These are phyloP conservation scores for Atractosteus spatula DNA, from an alignment of 2,113 vertebrate genomes.

Conservation along the genomic window DNA sequence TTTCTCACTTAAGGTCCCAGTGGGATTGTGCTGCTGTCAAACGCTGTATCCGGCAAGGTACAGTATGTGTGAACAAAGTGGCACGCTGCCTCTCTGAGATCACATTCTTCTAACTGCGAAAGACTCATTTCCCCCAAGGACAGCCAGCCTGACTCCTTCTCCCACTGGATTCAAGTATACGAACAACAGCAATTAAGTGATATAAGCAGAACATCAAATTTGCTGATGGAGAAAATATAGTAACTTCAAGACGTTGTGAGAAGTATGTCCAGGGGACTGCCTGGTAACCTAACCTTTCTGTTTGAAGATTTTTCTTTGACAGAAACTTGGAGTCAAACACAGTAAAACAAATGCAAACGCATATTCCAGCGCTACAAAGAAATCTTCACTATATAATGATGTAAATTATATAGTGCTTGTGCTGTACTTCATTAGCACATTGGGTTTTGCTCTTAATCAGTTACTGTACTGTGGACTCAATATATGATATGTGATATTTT, in stretches of 20 bases:
- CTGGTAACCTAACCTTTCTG: slow-evolving; percentile 18
- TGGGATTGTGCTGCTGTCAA: not conserved
- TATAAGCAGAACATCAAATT: not conserved
- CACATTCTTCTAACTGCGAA: slow-evolving; percentile 2
- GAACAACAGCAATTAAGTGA: not conserved
- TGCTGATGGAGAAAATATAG: not conserved
- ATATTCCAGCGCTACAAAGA: slow-evolving; percentile 32
- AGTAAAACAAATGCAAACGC: slow-evolving; percentile 34
- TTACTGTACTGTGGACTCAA: no score
- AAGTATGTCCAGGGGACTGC: not conserved
- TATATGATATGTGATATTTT: no score
- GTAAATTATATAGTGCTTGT: no score
- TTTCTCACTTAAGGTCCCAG: not conserved
- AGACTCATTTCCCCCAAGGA: not conserved
- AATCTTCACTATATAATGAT: slow-evolving; percentile 38
- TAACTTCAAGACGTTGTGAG: not conserved
- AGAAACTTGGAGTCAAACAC: slow-evolving; percentile 44
- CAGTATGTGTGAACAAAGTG: not conserved
- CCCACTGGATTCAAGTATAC: not conserved
- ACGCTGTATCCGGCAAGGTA: not conserved
- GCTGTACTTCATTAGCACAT: no score
- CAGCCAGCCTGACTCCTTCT: not conserved
- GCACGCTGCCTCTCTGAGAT: slow-evolving; percentile 10
- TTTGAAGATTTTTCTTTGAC: slow-evolving; percentile 2
- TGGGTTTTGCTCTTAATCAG: no score